Evolutionary conservation across 2,113 vertebrate species (phyloP).

Genomic region (Melospiza georgiana): DNA sequence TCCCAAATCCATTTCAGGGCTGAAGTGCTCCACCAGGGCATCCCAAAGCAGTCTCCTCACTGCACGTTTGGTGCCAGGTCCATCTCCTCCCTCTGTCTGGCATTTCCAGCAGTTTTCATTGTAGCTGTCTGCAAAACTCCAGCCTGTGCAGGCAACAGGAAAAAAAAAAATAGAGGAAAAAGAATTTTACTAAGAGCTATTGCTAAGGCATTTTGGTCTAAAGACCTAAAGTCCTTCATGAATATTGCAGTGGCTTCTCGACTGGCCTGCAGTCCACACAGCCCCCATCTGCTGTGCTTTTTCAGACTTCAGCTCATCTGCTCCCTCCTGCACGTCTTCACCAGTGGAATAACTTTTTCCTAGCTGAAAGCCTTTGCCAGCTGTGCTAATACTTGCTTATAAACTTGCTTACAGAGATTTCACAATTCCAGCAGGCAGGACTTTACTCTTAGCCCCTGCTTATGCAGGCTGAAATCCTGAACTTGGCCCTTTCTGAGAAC

Average conservation of each 20-base stretch:
- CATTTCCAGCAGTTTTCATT: background rate
- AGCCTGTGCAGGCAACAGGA: background rate
- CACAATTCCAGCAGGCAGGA: slow-evolving; percentile 55
- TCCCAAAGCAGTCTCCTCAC: background rate
- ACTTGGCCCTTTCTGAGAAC: slow-evolving; percentile 33
- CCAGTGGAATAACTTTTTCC: slow-evolving; percentile 16
- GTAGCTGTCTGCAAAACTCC: background rate
- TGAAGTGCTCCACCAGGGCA: background rate
- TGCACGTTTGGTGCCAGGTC: background rate
- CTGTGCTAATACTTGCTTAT: slow-evolving; percentile 37
- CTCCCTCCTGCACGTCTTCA: background rate
- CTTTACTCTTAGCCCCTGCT: slow-evolving; percentile 52
- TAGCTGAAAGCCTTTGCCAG: slow-evolving; percentile 38
- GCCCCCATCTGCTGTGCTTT: background rate
- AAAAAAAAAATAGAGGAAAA: background rate
- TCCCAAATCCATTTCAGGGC: background rate
- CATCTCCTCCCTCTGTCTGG: slow-evolving; percentile 7
- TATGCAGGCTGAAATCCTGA: slow-evolving; percentile 30
- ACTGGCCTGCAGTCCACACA: background rate
- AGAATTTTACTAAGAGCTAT: background rate
- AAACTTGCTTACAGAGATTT: slow-evolving; percentile 45
- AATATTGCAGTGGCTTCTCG: background rate
- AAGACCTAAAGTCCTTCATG: background rate
- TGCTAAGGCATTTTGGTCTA: background rate
- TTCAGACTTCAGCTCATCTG: background rate